phyloP scores from a whole-genome alignment of 2,113 vertebrate genomes.

The Melospiza georgiana region DNA sequence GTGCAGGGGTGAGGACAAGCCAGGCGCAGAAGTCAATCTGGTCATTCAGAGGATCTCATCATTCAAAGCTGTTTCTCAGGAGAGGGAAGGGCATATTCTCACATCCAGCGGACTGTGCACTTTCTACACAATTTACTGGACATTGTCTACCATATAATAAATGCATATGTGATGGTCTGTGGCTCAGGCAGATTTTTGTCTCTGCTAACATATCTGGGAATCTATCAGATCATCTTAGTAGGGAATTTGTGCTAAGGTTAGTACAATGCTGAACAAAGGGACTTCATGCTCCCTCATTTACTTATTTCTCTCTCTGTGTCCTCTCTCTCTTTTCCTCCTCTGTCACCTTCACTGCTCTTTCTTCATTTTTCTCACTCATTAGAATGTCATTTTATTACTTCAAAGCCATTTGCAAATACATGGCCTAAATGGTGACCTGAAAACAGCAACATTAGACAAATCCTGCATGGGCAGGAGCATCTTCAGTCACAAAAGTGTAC shows the following conservation, averaged over 20 bases:
- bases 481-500: not conserved
- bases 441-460: not conserved
- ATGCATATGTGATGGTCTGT: not conserved
- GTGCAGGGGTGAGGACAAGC: not conserved
- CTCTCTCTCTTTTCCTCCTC: not conserved
- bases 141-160: not conserved
- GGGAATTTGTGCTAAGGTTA: not conserved
- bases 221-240: not conserved
- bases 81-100: not conserved
- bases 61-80: not conserved
- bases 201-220: not conserved
- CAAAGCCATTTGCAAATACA: not conserved
- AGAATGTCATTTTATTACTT: not conserved
- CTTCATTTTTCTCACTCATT: not conserved
- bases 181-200: not conserved
- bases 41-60: not conserved
- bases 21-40: not conserved
- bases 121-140: not conserved
- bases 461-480: accelerated
- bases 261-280: not conserved
- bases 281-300: not conserved
- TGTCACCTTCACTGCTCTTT: not conserved
- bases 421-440: not conserved
- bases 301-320: not conserved
- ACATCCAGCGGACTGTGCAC: not conserved